Evolutionary conservation across 2,113 vertebrate genomes (phyloP), one percentile per base, ranked within the genome.

Genomic region (Syngnathus scovelli): DNA sequence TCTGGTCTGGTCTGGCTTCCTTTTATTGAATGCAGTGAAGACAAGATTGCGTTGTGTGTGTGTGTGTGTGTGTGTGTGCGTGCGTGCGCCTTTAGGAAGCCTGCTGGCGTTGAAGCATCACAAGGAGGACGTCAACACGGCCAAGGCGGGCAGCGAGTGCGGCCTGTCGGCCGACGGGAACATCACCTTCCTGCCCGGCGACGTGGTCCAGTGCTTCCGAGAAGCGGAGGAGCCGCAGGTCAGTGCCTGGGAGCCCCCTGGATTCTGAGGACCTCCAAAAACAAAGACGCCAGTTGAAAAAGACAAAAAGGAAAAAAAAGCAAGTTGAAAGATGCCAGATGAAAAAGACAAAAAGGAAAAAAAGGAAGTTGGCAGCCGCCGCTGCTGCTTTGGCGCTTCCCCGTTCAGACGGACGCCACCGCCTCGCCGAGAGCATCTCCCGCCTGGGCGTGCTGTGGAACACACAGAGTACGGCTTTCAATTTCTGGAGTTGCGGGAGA

Each of bases 61-160:
- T 27, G 27, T 0, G 27, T 27, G 27, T n/a, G n/a, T 27, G 27
- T 2, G 27, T 27, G 27, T 2, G 27, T 27, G 27, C 1, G 27
- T 33, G 27, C 27, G 27, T 33, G 27, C 27, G 33, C 37, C 21
- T 63, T 59, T 61, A 99, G 96, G 97, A 36, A 88, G 66, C 9
- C 65, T 96, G 59, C 88, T 84, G 0, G 89, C 95, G 8, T 51
- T 99, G 83, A 98, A 94, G 82, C 95, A 99, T 71, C 93, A 94
- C 70, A 98, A 95, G 76, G 92, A 95, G 52, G 94, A 96, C 0
- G 90, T 94, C 10, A 88, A 87, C 78, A 66, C 88, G 5, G 91
- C 95, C 70, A 94, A 90, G 90, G 81, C 33, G 0, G 96, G 96
- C 52, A 94, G 96, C 93, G 97, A 99, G 0, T 99, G 97, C 71